phyloP scores from a whole-genome alignment of 2,797 vertebrate genomes.

The Galagoides demidoff region DNA sequence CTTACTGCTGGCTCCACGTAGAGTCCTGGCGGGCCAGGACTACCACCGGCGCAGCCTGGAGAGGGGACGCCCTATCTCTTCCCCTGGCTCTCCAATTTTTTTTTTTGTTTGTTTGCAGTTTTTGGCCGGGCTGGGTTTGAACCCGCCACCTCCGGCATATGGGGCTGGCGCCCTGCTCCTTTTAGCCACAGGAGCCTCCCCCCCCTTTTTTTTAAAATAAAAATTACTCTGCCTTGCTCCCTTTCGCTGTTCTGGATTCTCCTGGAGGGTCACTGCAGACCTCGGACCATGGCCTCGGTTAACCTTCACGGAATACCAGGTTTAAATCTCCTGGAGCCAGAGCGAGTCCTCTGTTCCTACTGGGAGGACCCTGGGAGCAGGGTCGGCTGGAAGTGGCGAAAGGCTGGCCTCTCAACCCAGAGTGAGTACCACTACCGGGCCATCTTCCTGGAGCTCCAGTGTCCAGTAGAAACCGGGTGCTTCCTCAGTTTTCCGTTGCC shows the following conservation, averaged over 20 bases:
- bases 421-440: rapidly evolving
- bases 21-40: not conserved
- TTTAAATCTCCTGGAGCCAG: not conserved
- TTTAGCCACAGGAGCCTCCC: no score
- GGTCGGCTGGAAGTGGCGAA: not conserved
- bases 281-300: rapidly evolving
- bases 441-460: not conserved
- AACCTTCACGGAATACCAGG: rapidly evolving
- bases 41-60: rapidly evolving
- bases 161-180: no score
- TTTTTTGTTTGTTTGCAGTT: not conserved
- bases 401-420: not conserved
- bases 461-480: not conserved
- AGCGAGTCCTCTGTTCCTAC: rapidly evolving
- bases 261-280: not conserved
- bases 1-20: rapidly evolving
- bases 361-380: not conserved
- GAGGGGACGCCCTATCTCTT: rapidly evolving
- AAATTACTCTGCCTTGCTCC: not conserved
- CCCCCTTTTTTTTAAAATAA: not conserved
- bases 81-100: not conserved
- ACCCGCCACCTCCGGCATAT: no score
- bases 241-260: not conserved
- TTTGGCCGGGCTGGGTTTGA: no score
- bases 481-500: not conserved